Conservation (phyloP, 2,888 invertebrate genomes). For the Flabesymbios commensalis region DNA sequence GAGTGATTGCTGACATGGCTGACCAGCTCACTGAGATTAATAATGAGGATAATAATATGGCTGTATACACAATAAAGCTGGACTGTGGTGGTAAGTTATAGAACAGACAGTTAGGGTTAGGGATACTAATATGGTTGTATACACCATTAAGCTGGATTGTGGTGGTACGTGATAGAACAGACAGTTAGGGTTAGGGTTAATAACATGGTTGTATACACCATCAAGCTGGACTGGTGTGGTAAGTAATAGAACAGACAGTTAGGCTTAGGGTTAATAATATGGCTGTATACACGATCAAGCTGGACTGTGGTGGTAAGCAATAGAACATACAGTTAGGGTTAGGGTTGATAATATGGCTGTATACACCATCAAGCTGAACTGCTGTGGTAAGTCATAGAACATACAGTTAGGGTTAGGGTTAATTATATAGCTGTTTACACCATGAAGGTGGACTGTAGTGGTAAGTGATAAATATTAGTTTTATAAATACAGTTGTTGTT, state of each 20-base stretch:
- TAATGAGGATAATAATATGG: slow-evolving; percentile 16
- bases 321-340: too few species aligned
- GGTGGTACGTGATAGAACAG: slow-evolving; percentile 17
- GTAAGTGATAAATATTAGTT: too few species aligned
- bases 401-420: too few species aligned
- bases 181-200: too few species aligned
- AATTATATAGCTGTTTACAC: too few species aligned
- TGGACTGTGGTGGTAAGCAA: slow-evolving; percentile 23
- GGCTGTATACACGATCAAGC: slow-evolving; percentile 5
- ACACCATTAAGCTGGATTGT: slow-evolving; percentile 18
- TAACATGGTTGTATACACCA: slow-evolving; percentile 6
- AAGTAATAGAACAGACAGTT: too few species aligned
- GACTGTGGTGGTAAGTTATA: slow-evolving; percentile 21
- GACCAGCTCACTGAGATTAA: slow-evolving; percentile 5
- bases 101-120: too few species aligned
- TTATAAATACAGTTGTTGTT: too few species aligned
- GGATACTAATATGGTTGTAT: slow-evolving; percentile 11
- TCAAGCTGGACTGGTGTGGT: slow-evolving; percentile 25
- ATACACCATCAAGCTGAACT: too few species aligned
- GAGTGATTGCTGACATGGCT: neutral
- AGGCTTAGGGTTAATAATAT: slow-evolving; percentile 15
- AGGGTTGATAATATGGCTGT: too few species aligned
- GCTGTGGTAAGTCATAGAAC: too few species aligned
- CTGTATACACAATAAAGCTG: slow-evolving; percentile 7
- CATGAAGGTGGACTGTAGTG: too few species aligned